Conservation (phyloP, 1,140 invertebrate genomes). For the Protaetia brevitarsis region DNA sequence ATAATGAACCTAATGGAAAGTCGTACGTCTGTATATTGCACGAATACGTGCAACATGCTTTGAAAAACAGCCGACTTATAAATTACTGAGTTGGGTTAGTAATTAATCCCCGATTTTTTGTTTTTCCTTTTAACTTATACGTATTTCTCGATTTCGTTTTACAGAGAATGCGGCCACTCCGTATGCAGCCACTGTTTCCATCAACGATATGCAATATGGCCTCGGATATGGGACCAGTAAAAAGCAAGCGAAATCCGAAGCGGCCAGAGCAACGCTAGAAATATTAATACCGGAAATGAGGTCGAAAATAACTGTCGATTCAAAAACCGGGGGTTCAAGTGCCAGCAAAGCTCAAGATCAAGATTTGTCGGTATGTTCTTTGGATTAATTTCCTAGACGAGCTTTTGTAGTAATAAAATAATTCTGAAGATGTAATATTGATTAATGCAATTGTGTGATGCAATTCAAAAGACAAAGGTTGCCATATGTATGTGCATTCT, state of each 20-base stretch:
- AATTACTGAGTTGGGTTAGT: conserved; percentile 81
- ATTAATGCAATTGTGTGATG: no score
- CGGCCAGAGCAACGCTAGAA: conserved; percentile 83
- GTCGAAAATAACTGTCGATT: conserved; percentile 65
- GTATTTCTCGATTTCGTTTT: conserved; percentile 13
- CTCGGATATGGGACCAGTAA: conserved; percentile 91
- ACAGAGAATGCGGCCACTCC: conserved; percentile 86
- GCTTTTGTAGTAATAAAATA: no score
- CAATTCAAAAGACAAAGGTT: no score
- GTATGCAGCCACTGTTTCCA: conserved; percentile 89
- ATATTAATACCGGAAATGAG: conserved; percentile 93
- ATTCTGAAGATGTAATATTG: no score
- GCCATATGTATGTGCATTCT: no score
- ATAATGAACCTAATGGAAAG: conserved; percentile 90
- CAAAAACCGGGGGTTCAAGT: conserved; percentile 52
- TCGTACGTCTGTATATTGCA: conserved; percentile 95
- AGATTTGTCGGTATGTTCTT: conserved; percentile 67
- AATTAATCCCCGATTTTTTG: neutral
- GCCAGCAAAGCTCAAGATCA: conserved; percentile 53
- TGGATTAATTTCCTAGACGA: no score
- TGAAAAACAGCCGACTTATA: conserved; percentile 89
- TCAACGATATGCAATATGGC: conserved; percentile 90
- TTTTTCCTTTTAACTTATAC: neutral
- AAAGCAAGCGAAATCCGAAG: conserved; percentile 91
- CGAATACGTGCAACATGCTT: conserved; percentile 91